Base-by-base conservation (phyloP, 1,140 invertebrate species). In the Acromyrmex echinatior region DNA sequence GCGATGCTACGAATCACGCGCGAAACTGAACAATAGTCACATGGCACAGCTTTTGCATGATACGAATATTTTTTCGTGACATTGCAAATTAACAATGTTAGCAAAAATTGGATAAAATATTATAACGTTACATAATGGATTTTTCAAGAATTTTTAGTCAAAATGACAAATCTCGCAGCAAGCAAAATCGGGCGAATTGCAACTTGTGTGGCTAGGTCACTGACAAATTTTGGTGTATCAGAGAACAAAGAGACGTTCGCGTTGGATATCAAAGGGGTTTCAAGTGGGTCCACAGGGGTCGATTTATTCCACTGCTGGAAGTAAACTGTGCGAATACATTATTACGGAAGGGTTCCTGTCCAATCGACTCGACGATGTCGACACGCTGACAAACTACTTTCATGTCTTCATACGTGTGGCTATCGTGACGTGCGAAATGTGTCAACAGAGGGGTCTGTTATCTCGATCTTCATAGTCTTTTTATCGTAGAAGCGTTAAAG, bases 161-260 rank as follows among this genome's bases (percentile, higher is more conserved):
- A 12, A 68, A 56, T 39, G 10, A 56, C 18, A 31, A n/a, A 49
- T 28, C 21, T 71, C n/a, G 0, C 7, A 12, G 10, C n/a, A 65
- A 82, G 16, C 28, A 45, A 10, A 53, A 58, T 58, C n/a, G 9
- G 9, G 6, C 49, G 74, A 18, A 12, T 76, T 63, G 68, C 65
- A 79, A 49, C 62, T 62, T 63, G 4, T n/a, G 7, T 39, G 18
- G 86, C 73, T 51, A 86, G 82, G 89, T 88, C 81, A 84, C 87
- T 89, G 88, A 91, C 90, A 92, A 92, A 92, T 92, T 91, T 92
- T 74, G 84, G 84, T 85, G 78, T 92, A 89, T 92, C 88, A 84
- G 56, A 82, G 90, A 87, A 92, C 91, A 92, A 91, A 92, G 78
- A 87, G 86, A 58, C 74, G 81, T 86, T 66, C 82, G 51, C 63